These are phyloP conservation scores for Halictus ligatus DNA, from an alignment of 2,888 invertebrate genomes.

Conservation along the genomic window DNA sequence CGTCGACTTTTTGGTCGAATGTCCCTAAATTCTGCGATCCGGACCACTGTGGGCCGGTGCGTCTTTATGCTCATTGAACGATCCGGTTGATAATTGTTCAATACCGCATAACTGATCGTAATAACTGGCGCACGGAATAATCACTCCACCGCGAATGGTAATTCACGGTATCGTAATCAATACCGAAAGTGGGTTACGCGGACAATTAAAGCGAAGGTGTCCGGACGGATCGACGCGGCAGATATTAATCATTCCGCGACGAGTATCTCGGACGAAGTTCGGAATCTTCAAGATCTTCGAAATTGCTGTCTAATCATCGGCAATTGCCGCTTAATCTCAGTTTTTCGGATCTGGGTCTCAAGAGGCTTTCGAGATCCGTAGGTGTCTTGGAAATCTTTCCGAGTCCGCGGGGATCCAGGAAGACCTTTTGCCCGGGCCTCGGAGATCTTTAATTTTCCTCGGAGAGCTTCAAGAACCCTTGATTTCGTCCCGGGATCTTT, in stretches of 20 bases:
- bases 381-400: neutral
- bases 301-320: neutral
- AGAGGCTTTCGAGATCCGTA: neutral
- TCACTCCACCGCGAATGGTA: neutral
- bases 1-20: no score
- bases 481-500: slow-evolving; percentile 4
- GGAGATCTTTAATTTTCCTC: neutral
- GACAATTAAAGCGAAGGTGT: neutral
- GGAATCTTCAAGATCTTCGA: neutral
- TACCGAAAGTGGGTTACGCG: neutral
- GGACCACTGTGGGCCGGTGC: no score
- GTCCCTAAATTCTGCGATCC: no score
- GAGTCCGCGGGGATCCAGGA: neutral
- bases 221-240: neutral
- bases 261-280: neutral
- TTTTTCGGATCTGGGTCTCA: neutral
- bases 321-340: neutral
- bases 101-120: neutral
- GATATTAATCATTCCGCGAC: neutral
- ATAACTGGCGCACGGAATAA: neutral
- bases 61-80: neutral
- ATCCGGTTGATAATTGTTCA: neutral
- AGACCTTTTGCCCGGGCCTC: neutral
- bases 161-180: neutral
- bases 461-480: neutral